These are phyloP conservation scores for Exocentrus adspersus DNA, from an alignment of 2,888 invertebrate species.

Conservation along the genomic window DNA sequence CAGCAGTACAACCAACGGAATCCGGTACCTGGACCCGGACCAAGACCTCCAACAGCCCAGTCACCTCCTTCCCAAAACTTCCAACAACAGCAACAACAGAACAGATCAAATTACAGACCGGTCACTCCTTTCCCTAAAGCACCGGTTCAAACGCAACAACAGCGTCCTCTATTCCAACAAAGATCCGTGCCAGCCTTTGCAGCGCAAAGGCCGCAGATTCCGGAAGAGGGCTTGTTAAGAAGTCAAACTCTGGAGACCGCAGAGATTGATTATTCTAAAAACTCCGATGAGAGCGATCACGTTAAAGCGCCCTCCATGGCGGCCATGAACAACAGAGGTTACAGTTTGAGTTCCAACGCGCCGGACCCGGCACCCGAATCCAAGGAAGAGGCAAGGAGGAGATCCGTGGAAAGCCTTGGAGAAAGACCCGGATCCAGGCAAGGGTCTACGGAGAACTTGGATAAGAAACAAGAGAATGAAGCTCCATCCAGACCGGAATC, in stretches of 20 bases:
- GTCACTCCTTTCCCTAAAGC: constrained; percentile 67
- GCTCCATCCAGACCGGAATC: constrained; percentile 54
- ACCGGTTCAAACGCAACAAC: constrained; percentile 53
- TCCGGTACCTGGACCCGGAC: constrained; percentile 54
- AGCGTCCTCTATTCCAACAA: constrained; percentile 52
- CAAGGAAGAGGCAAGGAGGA: constrained; percentile 66
- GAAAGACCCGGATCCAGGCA: constrained; percentile 52
- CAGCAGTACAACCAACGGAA: constrained; percentile 47
- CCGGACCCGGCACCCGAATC: constrained; percentile 62
- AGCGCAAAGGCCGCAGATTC: constrained; percentile 41
- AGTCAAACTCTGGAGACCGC: constrained; percentile 58
- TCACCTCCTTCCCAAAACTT: constrained; percentile 49
- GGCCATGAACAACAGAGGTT: constrained; percentile 67
- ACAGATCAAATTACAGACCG: constrained; percentile 58
- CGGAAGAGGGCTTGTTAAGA: constrained; percentile 46
- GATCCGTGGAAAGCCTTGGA: constrained; percentile 66
- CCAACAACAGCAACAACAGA: constrained; percentile 37
- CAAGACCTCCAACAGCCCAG: constrained; percentile 46
- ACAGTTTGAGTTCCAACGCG: constrained; percentile 67
- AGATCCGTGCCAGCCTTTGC: constrained; percentile 50
- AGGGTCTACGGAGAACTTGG: constrained; percentile 50
- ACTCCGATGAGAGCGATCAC: constrained; percentile 61
- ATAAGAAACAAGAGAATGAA: constrained; percentile 46
- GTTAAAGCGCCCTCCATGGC: constrained; percentile 57
- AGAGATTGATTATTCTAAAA: constrained; percentile 52